Evolutionary conservation across 2,113 vertebrate species (phyloP).

Genomic region (Leptodactylus fuscus): DNA sequence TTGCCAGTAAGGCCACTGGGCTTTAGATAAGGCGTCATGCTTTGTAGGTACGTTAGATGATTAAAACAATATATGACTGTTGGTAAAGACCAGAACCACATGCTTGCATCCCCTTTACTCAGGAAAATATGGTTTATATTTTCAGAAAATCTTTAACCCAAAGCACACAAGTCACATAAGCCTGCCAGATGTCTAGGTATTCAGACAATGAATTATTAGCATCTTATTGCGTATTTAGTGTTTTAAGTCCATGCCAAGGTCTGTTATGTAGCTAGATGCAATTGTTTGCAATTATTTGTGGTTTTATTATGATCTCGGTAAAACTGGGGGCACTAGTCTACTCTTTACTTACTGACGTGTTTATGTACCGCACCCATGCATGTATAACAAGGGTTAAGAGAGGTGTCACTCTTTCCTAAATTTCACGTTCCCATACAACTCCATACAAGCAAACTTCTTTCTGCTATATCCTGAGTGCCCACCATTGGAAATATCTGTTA

Average conservation of each 20-base stretch:
- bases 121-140: conserved; percentile 26
- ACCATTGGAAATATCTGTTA: neutral
- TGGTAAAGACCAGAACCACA: neutral
- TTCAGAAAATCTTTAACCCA: conserved; percentile 7
- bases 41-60: neutral
- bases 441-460: neutral
- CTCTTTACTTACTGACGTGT: neutral
- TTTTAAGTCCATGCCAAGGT: conserved; percentile 8
- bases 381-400: neutral
- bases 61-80: neutral
- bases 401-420: neutral
- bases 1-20: too few relatives aligned
- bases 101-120: neutral
- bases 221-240: conserved; percentile 15
- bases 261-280: neutral
- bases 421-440: neutral
- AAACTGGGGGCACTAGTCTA: neutral
- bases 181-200: conserved; percentile 32
- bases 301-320: neutral
- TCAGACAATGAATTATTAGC: conserved; percentile 27
- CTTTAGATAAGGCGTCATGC: neutral
- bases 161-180: conserved; percentile 34
- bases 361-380: too few relatives aligned
- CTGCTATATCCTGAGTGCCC: neutral
- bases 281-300: neutral